phyloP scores from a whole-genome alignment of 1,140 invertebrate species.

The Hetaerina americana region DNA sequence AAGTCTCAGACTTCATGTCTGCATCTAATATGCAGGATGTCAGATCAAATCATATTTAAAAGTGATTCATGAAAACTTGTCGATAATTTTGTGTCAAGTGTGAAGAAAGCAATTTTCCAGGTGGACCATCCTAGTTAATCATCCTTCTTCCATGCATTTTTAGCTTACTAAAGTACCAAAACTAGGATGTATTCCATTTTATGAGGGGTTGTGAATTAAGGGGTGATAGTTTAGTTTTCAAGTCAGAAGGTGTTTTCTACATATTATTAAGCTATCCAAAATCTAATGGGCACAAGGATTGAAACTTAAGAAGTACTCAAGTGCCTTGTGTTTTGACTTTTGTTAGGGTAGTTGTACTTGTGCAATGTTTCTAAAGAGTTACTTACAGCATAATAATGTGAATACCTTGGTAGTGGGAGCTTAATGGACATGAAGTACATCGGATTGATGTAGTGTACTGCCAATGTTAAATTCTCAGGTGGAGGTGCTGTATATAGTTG shows the following conservation, averaged over 20 bases:
- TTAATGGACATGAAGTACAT: slow-evolving; percentile 6
- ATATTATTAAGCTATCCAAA: slow-evolving; percentile 1
- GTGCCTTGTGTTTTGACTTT: slow-evolving; percentile 8
- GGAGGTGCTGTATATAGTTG: neutral
- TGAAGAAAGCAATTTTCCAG: slow-evolving; percentile 2
- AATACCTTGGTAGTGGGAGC: slow-evolving; percentile 7
- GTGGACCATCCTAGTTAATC: slow-evolving; percentile 4
- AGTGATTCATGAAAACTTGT: slow-evolving; percentile 3
- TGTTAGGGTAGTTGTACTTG: slow-evolving; percentile 7
- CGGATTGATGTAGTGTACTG: slow-evolving; percentile 4
- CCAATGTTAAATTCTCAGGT: slow-evolving; percentile 10
- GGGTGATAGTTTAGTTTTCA: slow-evolving; percentile 9
- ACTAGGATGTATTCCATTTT: slow-evolving; percentile 4
- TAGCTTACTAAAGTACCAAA: slow-evolving; percentile 7
- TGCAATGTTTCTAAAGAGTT: slow-evolving; percentile 5
- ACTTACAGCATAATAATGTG: slow-evolving; percentile 4
- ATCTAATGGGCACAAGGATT: slow-evolving; percentile 6
- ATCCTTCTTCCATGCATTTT: slow-evolving; percentile 8
- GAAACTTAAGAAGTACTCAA: slow-evolving; percentile 8
- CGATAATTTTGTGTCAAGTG: neutral
- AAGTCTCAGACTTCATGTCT: slow-evolving; percentile 2
- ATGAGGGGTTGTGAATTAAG: slow-evolving; percentile 8
- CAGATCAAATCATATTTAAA: slow-evolving; percentile 2
- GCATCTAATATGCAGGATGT: slow-evolving; percentile 5
- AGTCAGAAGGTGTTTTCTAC: slow-evolving; percentile 4